Evolutionary conservation across 2,888 invertebrate species (phyloP), one percentile per base, ranked within the genome.

Genomic region (Ariolimax columbianus): DNA sequence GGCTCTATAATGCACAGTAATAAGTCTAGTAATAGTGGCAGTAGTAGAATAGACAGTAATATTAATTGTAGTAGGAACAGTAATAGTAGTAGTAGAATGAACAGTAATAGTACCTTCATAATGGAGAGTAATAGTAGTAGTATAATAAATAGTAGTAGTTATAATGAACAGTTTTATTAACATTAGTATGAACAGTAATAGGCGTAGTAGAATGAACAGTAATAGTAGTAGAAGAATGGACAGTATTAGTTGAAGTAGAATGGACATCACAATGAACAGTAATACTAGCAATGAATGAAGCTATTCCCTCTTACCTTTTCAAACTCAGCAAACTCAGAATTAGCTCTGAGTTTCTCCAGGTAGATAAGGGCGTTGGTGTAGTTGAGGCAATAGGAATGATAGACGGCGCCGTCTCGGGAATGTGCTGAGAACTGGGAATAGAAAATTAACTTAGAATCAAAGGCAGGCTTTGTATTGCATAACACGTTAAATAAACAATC

Each of bases 361-460:
- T 96, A 96, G 88, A 95, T 95, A 86, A 96, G 94, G 26, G 95
- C 95, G 93, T 95, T 95, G 91, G 95, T 95, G 92, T 96, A 96
- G 93, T 96, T 96, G 87, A 96, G 95, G 87, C 96, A 96, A 91
- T 96, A 96, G n/a, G 95, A 95, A 91, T 96, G 96, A 90, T 95
- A 96, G 38, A 96, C 95, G 30, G 93, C 94, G 0, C 94, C 94
- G 86, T 94, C 92, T 82, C 92, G 90, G 83, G 94, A 94, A 89
- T 93, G 92, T 70, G 92, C 91, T 66, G 92, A 92, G 86, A 93
- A 93, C 94, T 94, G 26, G 43, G 17, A 55, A 55, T 55, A 6
- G 19, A 55, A 17, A 23, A n/a, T n/a, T n/a, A n/a, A n/a, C n/a
- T n/a, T n/a, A n/a, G n/a, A n/a, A n/a, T n/a, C n/a, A n/a, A n/a